A percentile compares a stretch with the other conserved stretches of the same genome.
Evolutionary conservation across 2,113 vertebrate genomes (phyloP).

Genomic region (Larimichthys polyactis): DNA sequence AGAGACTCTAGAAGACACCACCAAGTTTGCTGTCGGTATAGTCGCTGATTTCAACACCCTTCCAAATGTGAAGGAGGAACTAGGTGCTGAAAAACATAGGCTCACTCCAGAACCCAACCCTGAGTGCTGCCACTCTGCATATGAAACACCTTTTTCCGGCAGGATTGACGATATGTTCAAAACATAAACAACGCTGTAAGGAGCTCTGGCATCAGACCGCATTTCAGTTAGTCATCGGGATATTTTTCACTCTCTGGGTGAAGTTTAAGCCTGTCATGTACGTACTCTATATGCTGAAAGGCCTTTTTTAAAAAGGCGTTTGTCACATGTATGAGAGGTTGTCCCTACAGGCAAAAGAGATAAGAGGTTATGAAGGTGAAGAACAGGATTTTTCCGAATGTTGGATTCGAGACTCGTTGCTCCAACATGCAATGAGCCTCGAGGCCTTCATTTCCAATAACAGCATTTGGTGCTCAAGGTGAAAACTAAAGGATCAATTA

Average conservation of each 20-base stretch:
- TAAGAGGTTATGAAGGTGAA: slow-evolving; percentile 26
- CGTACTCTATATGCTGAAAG: slow-evolving; percentile 12
- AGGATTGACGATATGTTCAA: slow-evolving; percentile 3
- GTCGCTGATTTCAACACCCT: no score
- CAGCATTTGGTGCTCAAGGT: not conserved
- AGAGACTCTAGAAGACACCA: not conserved
- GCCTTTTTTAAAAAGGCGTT: slow-evolving; percentile 27
- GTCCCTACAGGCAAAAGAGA: slow-evolving; percentile 35
- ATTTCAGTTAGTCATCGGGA: slow-evolving; percentile 15
- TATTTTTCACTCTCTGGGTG: not conserved
- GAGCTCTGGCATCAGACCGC: not conserved
- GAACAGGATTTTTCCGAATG: slow-evolving; percentile 9
- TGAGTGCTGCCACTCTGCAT: not conserved
- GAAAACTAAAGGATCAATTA: not conserved
- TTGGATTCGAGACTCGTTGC: slow-evolving; percentile 33
- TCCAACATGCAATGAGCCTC: slow-evolving; percentile 32
- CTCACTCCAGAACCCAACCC: not conserved
- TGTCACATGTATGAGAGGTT: slow-evolving; percentile 40
- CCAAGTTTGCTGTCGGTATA: no score
- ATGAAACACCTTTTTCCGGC: no score
- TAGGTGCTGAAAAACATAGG: not conserved
- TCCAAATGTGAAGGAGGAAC: no score
- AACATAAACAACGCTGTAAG: not conserved
- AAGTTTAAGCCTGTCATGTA: slow-evolving; percentile 22
- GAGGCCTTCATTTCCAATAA: slow-evolving; percentile 19